phyloP scores from a whole-genome alignment of 1,140 invertebrate species.

The Panulirus ornatus region DNA sequence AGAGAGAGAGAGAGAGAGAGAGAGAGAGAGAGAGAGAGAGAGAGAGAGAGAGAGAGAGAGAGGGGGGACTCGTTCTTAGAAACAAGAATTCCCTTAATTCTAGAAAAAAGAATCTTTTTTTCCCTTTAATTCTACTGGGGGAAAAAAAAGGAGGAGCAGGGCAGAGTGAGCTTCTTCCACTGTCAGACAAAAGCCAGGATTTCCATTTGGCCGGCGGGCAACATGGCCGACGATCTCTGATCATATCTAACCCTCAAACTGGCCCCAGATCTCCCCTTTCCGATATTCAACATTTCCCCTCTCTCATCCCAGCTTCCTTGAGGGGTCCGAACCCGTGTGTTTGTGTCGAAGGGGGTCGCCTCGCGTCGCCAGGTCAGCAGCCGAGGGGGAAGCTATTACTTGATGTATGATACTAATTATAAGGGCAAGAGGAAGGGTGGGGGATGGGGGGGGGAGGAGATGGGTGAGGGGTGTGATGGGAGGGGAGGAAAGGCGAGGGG shows the following conservation, averaged over 20 bases:
- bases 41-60: not conserved
- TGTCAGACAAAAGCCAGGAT: too few species aligned
- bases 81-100: too few species aligned
- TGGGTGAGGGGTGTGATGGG: not conserved
- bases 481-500: not conserved
- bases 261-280: constrained; percentile 32
- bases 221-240: too few species aligned
- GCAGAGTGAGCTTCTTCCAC: too few species aligned
- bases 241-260: constrained; percentile 62
- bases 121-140: too few species aligned
- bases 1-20: constrained; percentile 6
- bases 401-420: constrained; percentile 72
- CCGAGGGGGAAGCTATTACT: constrained; percentile 66
- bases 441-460: not conserved
- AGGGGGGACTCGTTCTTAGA: not conserved
- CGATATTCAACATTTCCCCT: constrained; percentile 47
- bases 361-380: constrained; percentile 53
- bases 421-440: constrained; percentile 10
- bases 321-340: constrained; percentile 43
- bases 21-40: not conserved
- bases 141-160: too few species aligned
- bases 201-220: too few species aligned
- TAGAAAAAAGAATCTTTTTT: too few species aligned
- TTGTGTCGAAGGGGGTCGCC: constrained; percentile 44
- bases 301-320: constrained; percentile 36